Evolutionary conservation across 2,113 vertebrate species (phyloP), one percentile per base, ranked within the genome.

Genomic region (Triplophysa rosa): DNA sequence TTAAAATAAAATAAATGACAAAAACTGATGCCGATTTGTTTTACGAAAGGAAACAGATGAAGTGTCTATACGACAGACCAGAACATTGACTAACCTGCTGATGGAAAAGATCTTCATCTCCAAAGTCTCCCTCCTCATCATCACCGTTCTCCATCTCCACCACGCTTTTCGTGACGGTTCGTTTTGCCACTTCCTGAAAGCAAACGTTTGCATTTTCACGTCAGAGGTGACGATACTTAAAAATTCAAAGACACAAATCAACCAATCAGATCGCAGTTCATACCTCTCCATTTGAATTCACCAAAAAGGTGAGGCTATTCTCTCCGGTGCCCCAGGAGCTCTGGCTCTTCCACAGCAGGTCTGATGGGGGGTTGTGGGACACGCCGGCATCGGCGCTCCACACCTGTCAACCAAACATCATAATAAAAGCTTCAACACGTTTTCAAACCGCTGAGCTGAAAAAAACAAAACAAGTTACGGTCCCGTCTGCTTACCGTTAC

Each of bases 301-400:
- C 84, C 70, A 99, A 88, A 72, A 88, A 86, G 0, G 95, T 97
- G 29, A 94, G 84, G 16, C 92, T 93, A 2, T 92, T 90, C 54
- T 86, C 93, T 77, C 96, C 96, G 0, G 93, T 92, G 45, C 95
- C 96, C 98, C 97, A 99, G 83, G 94, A 95, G 84, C 87, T 90
- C 90, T 99, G 97, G 67, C 88, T 95, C 89, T 96, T 98, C 98
- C 98, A 99, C 85, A 99, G 90, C 0, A 99, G 89, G 23, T 97
- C 93, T 24, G 95, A 90, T 0, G 98, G 98, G 1, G 97, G 98
- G 47, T 93, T 93, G 10, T 98, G 98, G 77, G 94, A 82, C 14
- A 96, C 89, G 0, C 97, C 97, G 0, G 96, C 95, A 61, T 95
- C 94, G 17, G 95, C 93, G 76, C 94, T 93, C 96, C 97, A 99